These are phyloP conservation scores for Oenanthe melanoleuca DNA, from an alignment of 2,113 vertebrate genomes.

Conservation along the genomic window DNA sequence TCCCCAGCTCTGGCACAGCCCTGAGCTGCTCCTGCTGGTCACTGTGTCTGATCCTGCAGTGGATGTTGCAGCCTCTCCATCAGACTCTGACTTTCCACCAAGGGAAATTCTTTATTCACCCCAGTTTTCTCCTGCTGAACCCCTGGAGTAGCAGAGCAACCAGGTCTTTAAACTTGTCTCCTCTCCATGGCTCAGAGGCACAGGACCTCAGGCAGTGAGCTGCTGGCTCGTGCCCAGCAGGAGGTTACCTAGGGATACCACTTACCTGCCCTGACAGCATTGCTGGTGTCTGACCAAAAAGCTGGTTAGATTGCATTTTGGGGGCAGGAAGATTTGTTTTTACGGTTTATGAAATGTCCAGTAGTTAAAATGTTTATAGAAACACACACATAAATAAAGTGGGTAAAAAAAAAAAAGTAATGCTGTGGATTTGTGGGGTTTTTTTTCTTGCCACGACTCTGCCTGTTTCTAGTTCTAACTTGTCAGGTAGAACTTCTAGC, in stretches of 20 bases:
- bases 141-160: not conserved
- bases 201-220: not conserved
- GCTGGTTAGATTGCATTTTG: not conserved
- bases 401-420: not conserved
- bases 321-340: constrained; percentile 30
- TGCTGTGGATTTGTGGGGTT: not conserved
- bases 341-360: constrained; percentile 21
- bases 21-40: not conserved
- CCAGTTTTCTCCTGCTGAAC: not conserved
- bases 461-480: not conserved
- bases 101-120: not conserved
- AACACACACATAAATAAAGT: constrained; percentile 53
- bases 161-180: not conserved
- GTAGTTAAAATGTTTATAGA: constrained; percentile 54
- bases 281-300: not conserved
- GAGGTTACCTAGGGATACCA: not conserved
- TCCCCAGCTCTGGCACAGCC: not conserved
- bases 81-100: not conserved
- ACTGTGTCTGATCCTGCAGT: not conserved
- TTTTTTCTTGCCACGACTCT: not conserved
- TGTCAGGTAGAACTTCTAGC: not conserved
- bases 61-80: not conserved
- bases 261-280: not conserved
- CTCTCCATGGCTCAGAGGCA: not conserved
- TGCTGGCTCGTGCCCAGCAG: fast-evolving